phyloP scores from a whole-genome alignment of 2,888 invertebrate genomes.

The Sipha maydis region DNA sequence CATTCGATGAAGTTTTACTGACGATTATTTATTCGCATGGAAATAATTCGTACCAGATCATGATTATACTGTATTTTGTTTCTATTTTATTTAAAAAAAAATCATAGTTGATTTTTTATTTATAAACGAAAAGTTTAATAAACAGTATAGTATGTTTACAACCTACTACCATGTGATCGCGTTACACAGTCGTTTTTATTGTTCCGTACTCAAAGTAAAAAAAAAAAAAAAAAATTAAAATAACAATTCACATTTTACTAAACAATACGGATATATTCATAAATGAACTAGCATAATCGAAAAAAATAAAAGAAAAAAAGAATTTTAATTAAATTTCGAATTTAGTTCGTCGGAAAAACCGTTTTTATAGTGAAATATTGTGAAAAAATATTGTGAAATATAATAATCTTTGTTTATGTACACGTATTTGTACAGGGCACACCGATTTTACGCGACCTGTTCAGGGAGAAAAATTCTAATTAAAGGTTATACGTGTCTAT shows the following conservation, averaged over 20 bases:
- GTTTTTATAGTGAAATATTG: neutral
- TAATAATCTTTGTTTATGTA: neutral
- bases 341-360: neutral
- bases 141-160: neutral
- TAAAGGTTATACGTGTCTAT: too few relatives aligned
- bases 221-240: neutral
- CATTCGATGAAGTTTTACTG: too few relatives aligned
- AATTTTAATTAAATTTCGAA: neutral
- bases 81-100: too few relatives aligned
- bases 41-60: neutral
- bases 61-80: neutral
- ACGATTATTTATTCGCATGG: neutral
- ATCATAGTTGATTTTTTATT: neutral
- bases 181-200: neutral
- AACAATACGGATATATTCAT: too few relatives aligned
- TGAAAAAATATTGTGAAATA: neutral
- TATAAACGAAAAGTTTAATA: neutral
- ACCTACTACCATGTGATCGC: neutral
- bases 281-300: too few relatives aligned
- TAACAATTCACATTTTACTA: too few relatives aligned
- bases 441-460: too few relatives aligned
- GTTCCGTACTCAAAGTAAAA: neutral
- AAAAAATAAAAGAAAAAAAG: too few relatives aligned
- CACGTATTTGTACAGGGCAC: neutral
- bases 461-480: too few relatives aligned